Conservation (phyloP, 92 coral and sea anemone genomes). For the Metridium senile region DNA sequence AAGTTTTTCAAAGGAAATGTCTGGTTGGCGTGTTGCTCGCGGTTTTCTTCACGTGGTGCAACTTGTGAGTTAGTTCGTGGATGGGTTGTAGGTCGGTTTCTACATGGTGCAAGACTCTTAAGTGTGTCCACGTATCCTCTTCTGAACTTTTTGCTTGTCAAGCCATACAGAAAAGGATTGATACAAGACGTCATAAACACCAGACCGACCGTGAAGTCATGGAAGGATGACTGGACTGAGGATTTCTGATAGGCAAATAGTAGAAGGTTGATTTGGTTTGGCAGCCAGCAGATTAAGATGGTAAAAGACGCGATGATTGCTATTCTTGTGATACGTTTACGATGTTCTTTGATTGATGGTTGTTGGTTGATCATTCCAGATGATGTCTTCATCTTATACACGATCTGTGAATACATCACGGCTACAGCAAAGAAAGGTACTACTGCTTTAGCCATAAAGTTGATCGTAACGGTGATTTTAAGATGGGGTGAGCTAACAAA, state of each 20-base stretch:
- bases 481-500: conserved; percentile 35
- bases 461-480: conserved; percentile 26
- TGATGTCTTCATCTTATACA: conserved; percentile 59
- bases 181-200: conserved; percentile 66
- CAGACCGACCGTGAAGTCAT: conserved; percentile 46
- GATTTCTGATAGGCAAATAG: conserved; percentile 49
- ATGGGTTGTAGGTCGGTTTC: not conserved
- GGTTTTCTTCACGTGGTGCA: not conserved
- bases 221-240: conserved; percentile 37
- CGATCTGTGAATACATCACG: conserved; percentile 65
- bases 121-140: conserved; percentile 63
- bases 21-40: no score
- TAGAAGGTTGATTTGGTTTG: conserved; percentile 52
- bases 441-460: conserved; percentile 57
- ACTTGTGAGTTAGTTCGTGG: not conserved
- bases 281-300: conserved; percentile 75
- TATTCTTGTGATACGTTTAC: conserved; percentile 69
- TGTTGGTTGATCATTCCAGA: conserved; percentile 23
- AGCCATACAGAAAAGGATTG: conserved; percentile 66
- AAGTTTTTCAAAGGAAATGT: no score
- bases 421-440: conserved; percentile 63
- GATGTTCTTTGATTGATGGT: conserved; percentile 38
- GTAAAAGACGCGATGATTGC: conserved; percentile 66
- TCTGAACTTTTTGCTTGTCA: conserved; percentile 65
- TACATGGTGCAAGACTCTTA: not conserved